phyloP scores from a whole-genome alignment of 1,140 invertebrate genomes.

The Gryllus bimaculatus region DNA sequence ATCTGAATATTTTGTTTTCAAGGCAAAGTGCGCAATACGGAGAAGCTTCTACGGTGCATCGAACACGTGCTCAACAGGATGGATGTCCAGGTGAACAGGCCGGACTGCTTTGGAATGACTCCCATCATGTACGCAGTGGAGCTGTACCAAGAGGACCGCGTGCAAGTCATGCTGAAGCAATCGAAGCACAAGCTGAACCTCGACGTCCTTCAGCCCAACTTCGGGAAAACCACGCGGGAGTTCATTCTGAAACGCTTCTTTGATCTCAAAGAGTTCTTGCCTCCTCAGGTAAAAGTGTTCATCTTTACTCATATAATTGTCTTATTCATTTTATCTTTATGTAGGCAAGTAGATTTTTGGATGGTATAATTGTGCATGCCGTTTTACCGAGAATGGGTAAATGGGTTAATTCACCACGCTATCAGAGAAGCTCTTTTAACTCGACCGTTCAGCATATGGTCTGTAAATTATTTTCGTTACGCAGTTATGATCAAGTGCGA shows the following conservation, averaged over 20 bases:
- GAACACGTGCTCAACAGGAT: background rate
- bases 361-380: too few species aligned
- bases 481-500: too few species aligned
- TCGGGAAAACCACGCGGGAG: background rate
- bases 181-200: background rate
- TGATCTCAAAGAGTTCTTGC: background rate
- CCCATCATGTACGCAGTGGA: background rate
- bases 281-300: background rate
- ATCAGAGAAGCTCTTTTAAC: too few species aligned
- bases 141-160: background rate
- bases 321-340: too few species aligned
- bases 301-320: too few species aligned
- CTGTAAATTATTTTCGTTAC: too few species aligned
- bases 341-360: too few species aligned
- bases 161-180: background rate
- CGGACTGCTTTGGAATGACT: background rate
- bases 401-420: too few species aligned
- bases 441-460: too few species aligned
- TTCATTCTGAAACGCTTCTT: background rate
- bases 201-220: background rate
- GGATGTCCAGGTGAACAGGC: background rate
- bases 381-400: too few species aligned
- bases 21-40: background rate
- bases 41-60: background rate
- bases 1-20: background rate